phyloP scores from a whole-genome alignment of 2,888 invertebrate genomes.

The Vandiemenella viatica region DNA sequence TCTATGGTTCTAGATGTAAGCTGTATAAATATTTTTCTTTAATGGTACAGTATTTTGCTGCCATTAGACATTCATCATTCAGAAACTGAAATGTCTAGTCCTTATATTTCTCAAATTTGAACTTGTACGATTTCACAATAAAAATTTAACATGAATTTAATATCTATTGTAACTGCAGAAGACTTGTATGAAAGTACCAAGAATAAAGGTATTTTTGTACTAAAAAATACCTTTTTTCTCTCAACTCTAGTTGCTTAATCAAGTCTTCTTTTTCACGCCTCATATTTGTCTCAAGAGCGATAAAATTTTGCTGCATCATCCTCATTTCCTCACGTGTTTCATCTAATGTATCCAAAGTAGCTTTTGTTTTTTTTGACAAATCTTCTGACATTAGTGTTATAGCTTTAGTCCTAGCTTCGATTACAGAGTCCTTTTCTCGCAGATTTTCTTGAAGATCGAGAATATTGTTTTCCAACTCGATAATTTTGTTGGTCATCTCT shows the following conservation, averaged over 20 bases:
- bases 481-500: conserved; percentile 51
- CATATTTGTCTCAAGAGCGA: conserved; percentile 52
- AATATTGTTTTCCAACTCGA: conserved; percentile 58
- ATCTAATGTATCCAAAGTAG: conserved; percentile 54
- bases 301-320: conserved; percentile 64
- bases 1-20: no score
- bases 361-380: conserved; percentile 50
- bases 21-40: no score
- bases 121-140: no score
- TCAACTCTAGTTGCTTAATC: conserved; percentile 39
- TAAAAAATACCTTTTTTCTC: conserved; percentile 36
- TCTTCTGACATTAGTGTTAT: conserved; percentile 60
- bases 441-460: conserved; percentile 71
- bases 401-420: conserved; percentile 66
- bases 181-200: no score
- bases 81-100: no score
- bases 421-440: conserved; percentile 68
- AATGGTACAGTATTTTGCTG: no score
- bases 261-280: conserved; percentile 47
- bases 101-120: no score
- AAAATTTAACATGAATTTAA: no score
- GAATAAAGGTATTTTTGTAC: no score
- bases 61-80: no score
- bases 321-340: conserved; percentile 68
- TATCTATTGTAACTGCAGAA: no score